Percentiles rank a stretch among this genome's conserved stretches.
Conservation (phyloP, 2,797 vertebrate species). For the Moxostoma hubbsi region DNA sequence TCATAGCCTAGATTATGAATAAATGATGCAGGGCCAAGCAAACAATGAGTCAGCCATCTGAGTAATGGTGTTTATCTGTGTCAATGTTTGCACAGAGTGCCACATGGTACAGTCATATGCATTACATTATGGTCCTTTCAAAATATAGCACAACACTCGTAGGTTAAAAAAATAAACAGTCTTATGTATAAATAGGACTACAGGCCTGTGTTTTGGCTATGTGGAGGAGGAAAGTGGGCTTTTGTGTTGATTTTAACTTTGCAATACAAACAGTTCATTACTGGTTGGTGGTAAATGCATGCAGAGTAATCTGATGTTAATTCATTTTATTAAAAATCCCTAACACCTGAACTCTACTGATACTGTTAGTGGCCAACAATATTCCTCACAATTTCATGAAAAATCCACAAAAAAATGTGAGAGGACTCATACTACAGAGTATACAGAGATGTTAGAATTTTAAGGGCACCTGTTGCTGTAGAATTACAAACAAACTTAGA, state of each 20-base stretch:
- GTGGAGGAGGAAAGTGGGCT: conserved; percentile 7
- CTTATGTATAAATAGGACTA: conserved; percentile 27
- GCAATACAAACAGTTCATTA: background rate
- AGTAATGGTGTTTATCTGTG: conserved; percentile 39
- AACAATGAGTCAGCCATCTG: conserved; percentile 44
- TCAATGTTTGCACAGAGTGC: conserved; percentile 44
- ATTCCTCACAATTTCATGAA: background rate
- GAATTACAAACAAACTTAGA: background rate
- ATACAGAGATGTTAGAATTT: background rate
- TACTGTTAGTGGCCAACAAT: background rate
- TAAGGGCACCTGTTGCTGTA: background rate
- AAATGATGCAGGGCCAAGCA: conserved; percentile 27
- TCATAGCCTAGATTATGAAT: conserved; percentile 22
- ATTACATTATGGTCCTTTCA: conserved; percentile 15
- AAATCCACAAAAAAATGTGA: background rate
- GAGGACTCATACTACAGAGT: background rate
- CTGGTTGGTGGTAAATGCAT: background rate
- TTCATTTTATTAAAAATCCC: conserved; percentile 13
- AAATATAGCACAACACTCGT: conserved; percentile 13
- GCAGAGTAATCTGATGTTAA: conserved; percentile 15
- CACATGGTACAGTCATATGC: conserved; percentile 42
- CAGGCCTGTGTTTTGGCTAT: background rate
- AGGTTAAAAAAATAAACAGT: conserved; percentile 9
- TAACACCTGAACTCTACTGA: background rate
- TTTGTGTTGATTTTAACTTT: conserved; percentile 21